Percentiles rank a stretch among this genome's conserved stretches.
phyloP scores from a whole-genome alignment of 37 sponge, comb jelly and placozoan genomes.

The Hexactinellida sp. region DNA sequence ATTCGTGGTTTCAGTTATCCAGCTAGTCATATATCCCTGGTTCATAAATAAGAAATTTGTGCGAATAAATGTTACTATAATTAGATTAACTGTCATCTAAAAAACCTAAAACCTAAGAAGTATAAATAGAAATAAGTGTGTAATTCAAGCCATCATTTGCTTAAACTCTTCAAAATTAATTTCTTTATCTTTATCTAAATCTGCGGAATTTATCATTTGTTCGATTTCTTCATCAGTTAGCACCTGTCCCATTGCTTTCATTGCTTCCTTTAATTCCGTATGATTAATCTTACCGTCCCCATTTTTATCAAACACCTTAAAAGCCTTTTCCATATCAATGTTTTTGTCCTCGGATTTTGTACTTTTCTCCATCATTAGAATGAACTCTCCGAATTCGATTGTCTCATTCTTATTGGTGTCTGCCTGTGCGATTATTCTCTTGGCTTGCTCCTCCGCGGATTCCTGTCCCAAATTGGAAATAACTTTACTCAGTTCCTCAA shows the following conservation, averaged over 20 bases:
- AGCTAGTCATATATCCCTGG: no score
- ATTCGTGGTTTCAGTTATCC: no score
- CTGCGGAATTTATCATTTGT: constrained; percentile 13
- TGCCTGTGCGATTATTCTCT: neutral
- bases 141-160: neutral
- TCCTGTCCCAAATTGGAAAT: neutral
- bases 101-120: no score
- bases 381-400: constrained; percentile 19
- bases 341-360: neutral
- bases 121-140: no score
- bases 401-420: constrained; percentile 1
- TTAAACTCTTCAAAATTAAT: neutral
- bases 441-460: neutral
- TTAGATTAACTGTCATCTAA: no score
- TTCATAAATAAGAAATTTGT: no score
- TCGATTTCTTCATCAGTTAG: constrained; percentile 17
- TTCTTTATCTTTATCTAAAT: neutral
- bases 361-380: neutral
- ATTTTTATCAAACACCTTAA: constrained; percentile 16
- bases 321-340: neutral
- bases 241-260: constrained; percentile 6
- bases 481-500: neutral
- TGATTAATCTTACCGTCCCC: constrained; percentile 14
- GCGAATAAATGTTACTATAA: no score
- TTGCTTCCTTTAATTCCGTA: neutral